Base-by-base conservation (phyloP, 2,797 vertebrate species). In the Anomalospiza imberbis region DNA sequence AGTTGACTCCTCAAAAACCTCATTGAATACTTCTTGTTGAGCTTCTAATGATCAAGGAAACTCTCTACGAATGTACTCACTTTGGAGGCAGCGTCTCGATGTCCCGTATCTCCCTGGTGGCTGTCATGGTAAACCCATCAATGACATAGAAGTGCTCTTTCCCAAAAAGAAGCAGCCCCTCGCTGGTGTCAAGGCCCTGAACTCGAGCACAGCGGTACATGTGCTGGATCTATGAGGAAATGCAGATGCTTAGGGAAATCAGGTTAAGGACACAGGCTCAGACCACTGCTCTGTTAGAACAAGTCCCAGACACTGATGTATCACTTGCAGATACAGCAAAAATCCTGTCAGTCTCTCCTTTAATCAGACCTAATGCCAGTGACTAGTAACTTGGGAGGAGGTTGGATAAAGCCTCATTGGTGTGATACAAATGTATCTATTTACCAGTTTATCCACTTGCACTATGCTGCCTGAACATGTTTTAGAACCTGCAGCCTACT, bases 121-220 rank as follows among this genome's bases (percentile, higher is more conserved):
- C 98, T 4, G 99, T 99, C 99, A 99, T 99, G 88, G 99, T 99
- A 97, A 99, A 99, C 53, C 99, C 99, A 10, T 99, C 99, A 28
- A 99, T 99, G 88, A 99, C 99, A 6, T 99, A 99, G 97, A 99
- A 99, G 96, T 99, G 99, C 54, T 99, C 99, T 94, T 99, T 99
- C 14, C 99, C 99, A 76, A 99, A 99, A 17, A 99, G 99, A 28
- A 99, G 99, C 45, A 99, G 98, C 20, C 99, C 99, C 92, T 99
- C 99, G 3, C 99, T 99, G 89, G 99, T 99, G 97, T 99, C 99
- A 21, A 99, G 98, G 66, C 99, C 99, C 97, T 99, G 99, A 20
- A 99, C 99, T 22, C 99, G 96, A 86, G 99, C 99, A 81, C 99
- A 99, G 74, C 99, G 99, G 97, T 99, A 99, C 99, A 99, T 99